Base-by-base conservation (phyloP, 2,888 invertebrate genomes). In the Ferdinandea cuprea region DNA sequence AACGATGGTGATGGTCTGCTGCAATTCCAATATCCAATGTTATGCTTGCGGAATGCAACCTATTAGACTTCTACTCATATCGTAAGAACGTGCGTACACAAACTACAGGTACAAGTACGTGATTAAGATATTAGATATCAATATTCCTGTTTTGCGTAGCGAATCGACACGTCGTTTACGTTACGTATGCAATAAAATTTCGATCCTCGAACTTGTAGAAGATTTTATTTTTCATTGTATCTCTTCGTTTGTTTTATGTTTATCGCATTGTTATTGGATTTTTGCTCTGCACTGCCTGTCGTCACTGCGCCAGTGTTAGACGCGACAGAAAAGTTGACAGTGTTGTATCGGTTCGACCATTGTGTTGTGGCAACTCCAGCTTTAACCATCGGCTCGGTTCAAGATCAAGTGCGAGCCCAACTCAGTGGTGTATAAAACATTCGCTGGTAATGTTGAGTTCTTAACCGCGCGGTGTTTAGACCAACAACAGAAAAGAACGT, bases 351-450 rank as follows among this genome's bases (percentile, higher is more conserved):
- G 46, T 52, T 44, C 69, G 50, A 71, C 37, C 37, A 74, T 58
- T 35, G 35, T 63, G 52, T 32, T 63, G 72, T 83, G 72, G 66
- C 58, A 73, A 78, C 59, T 81, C 52, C 40, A 30, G 42, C 28
- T 42, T 59, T 44, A 69, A 66, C 72, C 40, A 68, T 73, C 72
- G 78, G 61, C 44, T 73, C 50, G 56, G 68, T 83, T 83, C 83
- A 83, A 83, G 83, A 83, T 83, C 78, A 83, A 83, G 72, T 68
- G 66, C 83, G 72, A 68, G 61, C 46, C 56, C 61, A 68, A 63
- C 72, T 78, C 78, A 83, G 83, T 83, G 78, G 78, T 65, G 56
- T 78, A 48, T 68, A 56, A 68, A 83, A 73, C 83, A 61, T 83
- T 63, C 78, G 72, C 77, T 73, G 66, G 78, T 83, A 63, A 73